phyloP scores from a whole-genome alignment of 2,113 vertebrate species.

The Pelusios castaneus region DNA sequence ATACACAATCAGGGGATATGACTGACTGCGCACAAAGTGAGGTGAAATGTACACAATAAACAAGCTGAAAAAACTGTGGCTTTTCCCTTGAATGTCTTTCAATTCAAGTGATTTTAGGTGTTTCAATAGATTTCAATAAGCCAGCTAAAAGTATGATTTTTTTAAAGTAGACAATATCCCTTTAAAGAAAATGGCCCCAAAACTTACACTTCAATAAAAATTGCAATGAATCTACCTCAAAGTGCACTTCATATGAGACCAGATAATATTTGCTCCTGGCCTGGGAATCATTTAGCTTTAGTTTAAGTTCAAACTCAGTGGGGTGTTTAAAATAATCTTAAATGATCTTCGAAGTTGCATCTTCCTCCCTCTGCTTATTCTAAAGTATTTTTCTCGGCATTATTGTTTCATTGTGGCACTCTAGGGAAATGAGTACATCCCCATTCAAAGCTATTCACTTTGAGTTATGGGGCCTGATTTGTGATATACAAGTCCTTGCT shows the following conservation, averaged over 20 bases:
- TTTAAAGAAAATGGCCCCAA: not conserved
- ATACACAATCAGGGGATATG: not conserved
- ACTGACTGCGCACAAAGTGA: not conserved
- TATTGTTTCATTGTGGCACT: not conserved
- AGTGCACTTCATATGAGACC: not conserved
- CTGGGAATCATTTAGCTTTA: not conserved
- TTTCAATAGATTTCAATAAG: not conserved
- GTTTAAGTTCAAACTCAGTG: not conserved
- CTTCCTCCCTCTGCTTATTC: not conserved
- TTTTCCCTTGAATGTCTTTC: not conserved
- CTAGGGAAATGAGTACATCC: not conserved
- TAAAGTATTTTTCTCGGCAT: not conserved
- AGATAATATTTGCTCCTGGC: not conserved
- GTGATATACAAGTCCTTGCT: not conserved
- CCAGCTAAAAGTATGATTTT: not conserved
- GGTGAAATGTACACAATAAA: not conserved
- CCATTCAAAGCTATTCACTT: fast-evolving
- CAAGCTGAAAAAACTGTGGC: fast-evolving
- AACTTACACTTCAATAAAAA: not conserved
- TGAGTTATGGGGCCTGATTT: not conserved
- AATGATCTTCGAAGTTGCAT: not conserved
- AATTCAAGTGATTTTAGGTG: not conserved
- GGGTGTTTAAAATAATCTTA: not conserved
- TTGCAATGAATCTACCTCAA: not conserved
- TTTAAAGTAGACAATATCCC: not conserved